Evolutionary conservation across 2,888 invertebrate genomes (phyloP).

Genomic region (Sycophila texana): DNA sequence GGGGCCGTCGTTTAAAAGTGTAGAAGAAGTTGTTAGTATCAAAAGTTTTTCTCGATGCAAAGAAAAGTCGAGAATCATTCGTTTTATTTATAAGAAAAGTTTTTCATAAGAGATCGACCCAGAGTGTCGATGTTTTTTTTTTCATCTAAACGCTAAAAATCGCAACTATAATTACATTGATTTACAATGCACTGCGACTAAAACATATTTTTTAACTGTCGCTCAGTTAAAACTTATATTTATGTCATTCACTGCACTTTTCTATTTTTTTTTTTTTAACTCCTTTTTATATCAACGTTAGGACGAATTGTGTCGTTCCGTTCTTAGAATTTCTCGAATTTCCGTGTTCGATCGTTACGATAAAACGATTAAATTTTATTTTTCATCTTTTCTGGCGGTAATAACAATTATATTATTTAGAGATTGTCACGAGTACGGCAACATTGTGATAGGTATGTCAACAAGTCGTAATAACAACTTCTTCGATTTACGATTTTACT

Average conservation of each 20-base stretch:
- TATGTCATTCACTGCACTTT: neutral
- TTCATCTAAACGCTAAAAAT: constrained; percentile 35
- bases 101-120: constrained; percentile 27
- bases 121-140: constrained; percentile 21
- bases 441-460: constrained; percentile 51
- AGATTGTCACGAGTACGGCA: constrained; percentile 71
- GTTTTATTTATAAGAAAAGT: constrained; percentile 13
- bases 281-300: constrained; percentile 4
- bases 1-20: neutral
- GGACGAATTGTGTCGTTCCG: constrained; percentile 61
- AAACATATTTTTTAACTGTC: constrained; percentile 9
- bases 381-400: neutral
- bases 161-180: constrained; percentile 29
- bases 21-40: neutral
- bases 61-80: constrained; percentile 22
- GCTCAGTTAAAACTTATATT: neutral
- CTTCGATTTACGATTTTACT: neutral
- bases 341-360: constrained; percentile 49
- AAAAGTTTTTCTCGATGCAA: constrained; percentile 51
- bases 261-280: neutral
- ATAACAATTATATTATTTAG: constrained; percentile 61
- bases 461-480: constrained; percentile 50
- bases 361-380: constrained; percentile 59
- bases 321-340: constrained; percentile 59
- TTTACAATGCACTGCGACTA: constrained; percentile 13